Evolutionary conservation across 2,797 vertebrate species (phyloP), one percentile per base, ranked within the genome.

Genomic region (Catamblyrhynchus diadema): DNA sequence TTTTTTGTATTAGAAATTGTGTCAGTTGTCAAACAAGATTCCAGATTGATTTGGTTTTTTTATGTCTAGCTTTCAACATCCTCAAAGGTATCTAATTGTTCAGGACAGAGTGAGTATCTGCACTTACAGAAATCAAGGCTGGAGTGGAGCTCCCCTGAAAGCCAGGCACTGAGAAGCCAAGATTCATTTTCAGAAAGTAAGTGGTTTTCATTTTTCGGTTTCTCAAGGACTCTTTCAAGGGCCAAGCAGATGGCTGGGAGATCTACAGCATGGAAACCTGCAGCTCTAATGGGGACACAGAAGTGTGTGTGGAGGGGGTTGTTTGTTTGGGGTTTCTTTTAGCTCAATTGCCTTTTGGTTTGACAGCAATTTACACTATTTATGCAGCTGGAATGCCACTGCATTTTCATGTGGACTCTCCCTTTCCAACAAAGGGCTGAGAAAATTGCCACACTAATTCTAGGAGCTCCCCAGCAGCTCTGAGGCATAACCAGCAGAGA

Each of bases 111-210:
- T 42, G 79, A 93, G 72, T 91, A 92, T 89, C 94, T 92, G 85
- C 94, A 81, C 92, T 92, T 67, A 89, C 11, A 91, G 94, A 96
- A 96, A 97, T 94, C 87, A 86, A 90, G 80, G 47, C 81, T 96
- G 1, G 11, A 93, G 93, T 88, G 82, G 95, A 96, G 16, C 87
- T 96, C 82, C 83, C 80, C 91, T 94, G 93, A 95, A 97, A 95
- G 93, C 84, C 56, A 88, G 72, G 84, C 92, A 92, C 72, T 5
- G 3, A 77, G 94, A 96, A 96, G 86, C 79, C 80, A 83, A 91
- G 94, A 94, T 95, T 93, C 70, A 67, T 96, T 96, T 95, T 95
- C 91, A 86, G 92, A 84, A 96, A 94, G 93, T 93, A 88, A 95
- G 94, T 95, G 94, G 65, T 89, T 95, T 94, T 96, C 89, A 91